These are phyloP conservation scores for Regulus satrapa DNA, from an alignment of 2,113 vertebrate species.

Conservation along the genomic window DNA sequence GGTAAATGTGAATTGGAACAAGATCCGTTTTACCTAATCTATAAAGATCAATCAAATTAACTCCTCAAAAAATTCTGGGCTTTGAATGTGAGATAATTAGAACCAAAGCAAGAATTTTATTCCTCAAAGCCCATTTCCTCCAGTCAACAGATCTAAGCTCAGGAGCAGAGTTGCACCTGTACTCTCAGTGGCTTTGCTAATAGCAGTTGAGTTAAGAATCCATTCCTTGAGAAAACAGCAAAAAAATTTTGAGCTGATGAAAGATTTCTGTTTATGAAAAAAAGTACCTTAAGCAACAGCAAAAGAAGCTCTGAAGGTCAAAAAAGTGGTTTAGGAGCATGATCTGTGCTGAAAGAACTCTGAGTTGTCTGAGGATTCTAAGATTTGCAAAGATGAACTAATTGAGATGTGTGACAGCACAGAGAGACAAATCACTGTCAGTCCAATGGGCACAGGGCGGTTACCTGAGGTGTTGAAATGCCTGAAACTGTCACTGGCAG, in stretches of 20 bases:
- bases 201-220: neutral
- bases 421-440: neutral
- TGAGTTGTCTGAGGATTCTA: neutral
- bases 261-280: neutral
- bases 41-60: neutral
- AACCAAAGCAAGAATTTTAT: neutral
- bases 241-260: neutral
- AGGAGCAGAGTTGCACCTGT: neutral
- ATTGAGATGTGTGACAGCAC: fast-evolving
- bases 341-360: neutral
- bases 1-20: neutral
- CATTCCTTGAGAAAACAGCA: neutral
- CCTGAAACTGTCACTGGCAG: neutral
- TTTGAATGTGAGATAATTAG: neutral
- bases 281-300: neutral
- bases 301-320: neutral
- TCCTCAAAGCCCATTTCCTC: neutral
- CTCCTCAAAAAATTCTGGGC: neutral
- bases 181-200: neutral
- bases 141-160: neutral
- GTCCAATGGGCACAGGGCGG: neutral
- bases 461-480: neutral
- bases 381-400: neutral
- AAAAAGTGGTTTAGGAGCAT: neutral
- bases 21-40: neutral